phyloP scores from a whole-genome alignment of 2,113 vertebrate species.

The Herpailurus yagouaroundi region DNA sequence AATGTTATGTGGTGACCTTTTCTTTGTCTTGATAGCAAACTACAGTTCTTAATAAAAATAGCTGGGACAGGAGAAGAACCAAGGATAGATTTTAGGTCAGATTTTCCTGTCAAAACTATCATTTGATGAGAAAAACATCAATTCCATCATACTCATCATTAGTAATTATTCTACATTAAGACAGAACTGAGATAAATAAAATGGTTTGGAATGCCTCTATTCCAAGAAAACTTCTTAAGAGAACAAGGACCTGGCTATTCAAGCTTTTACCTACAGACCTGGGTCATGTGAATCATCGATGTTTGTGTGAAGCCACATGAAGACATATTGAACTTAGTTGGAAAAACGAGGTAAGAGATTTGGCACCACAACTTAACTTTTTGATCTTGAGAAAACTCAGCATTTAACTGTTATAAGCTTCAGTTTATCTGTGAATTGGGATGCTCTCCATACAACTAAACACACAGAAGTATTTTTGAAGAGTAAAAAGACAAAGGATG shows the following conservation, averaged over 20 bases:
- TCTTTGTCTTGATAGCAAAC: not conserved
- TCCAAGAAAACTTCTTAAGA: not conserved
- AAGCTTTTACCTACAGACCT: not conserved
- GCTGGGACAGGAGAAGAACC: not conserved
- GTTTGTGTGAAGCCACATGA: not conserved
- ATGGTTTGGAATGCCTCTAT: not conserved
- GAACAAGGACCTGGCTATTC: not conserved
- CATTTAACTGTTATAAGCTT: not conserved
- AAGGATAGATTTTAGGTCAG: not conserved
- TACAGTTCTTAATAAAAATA: not conserved
- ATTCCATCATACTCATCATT: not conserved
- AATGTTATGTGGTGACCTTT: not conserved
- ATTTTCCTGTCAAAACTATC: not conserved
- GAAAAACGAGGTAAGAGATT: not conserved
- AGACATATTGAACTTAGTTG: not conserved
- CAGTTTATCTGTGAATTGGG: not conserved
- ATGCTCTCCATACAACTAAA: not conserved
- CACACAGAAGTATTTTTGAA: not conserved
- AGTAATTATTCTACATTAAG: not conserved
- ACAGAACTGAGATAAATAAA: not conserved
- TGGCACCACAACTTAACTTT: not conserved
- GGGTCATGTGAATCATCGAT: not conserved
- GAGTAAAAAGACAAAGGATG: not conserved
- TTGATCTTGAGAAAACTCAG: not conserved
- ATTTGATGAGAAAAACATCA: not conserved